phyloP scores from a whole-genome alignment of 2,113 vertebrate genomes.

The Ptilonorhynchus violaceus region DNA sequence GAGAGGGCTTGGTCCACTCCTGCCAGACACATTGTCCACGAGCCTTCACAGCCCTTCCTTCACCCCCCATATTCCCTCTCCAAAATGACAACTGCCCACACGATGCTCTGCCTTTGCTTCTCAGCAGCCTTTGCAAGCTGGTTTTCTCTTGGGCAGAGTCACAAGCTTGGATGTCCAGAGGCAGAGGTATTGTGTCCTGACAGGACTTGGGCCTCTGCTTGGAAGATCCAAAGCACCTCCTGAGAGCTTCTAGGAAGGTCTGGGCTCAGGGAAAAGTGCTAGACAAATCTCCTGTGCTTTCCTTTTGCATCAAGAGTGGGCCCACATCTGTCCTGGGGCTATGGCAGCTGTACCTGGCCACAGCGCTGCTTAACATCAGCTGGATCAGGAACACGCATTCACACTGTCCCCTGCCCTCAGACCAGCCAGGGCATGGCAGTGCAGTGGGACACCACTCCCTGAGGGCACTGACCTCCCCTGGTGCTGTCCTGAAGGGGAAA shows the following conservation, averaged over 20 bases:
- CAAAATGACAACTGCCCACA: not conserved
- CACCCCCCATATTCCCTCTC: not conserved
- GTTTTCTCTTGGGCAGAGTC: not conserved
- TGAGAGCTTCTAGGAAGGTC: not conserved
- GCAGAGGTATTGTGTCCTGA: not conserved
- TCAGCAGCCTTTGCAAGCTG: not conserved
- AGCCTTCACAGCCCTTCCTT: not conserved
- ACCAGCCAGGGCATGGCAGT: not conserved
- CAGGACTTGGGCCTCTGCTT: not conserved
- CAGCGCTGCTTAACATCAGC: not conserved
- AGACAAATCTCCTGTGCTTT: not conserved
- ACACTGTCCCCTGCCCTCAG: not conserved
- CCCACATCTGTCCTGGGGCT: not conserved
- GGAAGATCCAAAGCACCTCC: not conserved
- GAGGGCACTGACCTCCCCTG: fast-evolving
- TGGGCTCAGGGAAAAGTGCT: not conserved
- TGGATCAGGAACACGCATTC: not conserved
- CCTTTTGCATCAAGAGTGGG: not conserved
- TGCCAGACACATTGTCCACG: not conserved
- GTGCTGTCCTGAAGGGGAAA: not conserved
- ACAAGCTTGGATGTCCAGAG: not conserved
- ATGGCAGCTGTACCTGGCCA: not conserved
- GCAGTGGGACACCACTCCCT: fast-evolving
- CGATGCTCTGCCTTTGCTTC: not conserved
- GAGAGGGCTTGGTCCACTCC: not conserved